phyloP scores from a whole-genome alignment of 2,797 vertebrate species.

The Nannoperca obscura region DNA sequence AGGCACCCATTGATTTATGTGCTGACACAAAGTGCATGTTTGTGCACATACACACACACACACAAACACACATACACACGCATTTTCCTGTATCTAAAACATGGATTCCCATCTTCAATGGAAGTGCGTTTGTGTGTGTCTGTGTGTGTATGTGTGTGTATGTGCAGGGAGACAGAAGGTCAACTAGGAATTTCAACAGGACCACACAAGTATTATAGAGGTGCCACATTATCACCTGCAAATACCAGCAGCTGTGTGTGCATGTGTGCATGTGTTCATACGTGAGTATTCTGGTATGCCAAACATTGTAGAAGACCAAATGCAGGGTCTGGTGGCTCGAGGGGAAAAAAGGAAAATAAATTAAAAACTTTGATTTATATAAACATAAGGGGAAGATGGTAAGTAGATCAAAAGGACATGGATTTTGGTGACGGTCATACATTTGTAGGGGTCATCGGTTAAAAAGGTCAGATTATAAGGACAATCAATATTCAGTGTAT shows the following conservation, averaged over 20 bases:
- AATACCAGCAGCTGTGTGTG: slow-evolving; percentile 18
- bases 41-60: slow-evolving; percentile 4
- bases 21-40: slow-evolving; percentile 54
- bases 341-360: slow-evolving; percentile 1
- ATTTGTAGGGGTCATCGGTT: slow-evolving; percentile 35
- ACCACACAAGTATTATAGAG: slow-evolving; percentile 29
- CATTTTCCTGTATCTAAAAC: slow-evolving; percentile 43
- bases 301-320: slow-evolving; percentile 2
- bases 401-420: not conserved
- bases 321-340: not conserved
- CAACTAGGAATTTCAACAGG: slow-evolving; percentile 45
- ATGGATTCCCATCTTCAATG: slow-evolving; percentile 30
- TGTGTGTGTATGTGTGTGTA: slow-evolving; percentile 16
- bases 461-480: slow-evolving; percentile 48
- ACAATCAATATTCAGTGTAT: slow-evolving; percentile 56
- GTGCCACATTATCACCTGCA: slow-evolving; percentile 34
- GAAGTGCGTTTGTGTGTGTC: slow-evolving; percentile 18
- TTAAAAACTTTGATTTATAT: not conserved
- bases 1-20: slow-evolving; percentile 79
- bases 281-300: not conserved
- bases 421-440: not conserved
- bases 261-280: not conserved
- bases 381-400: slow-evolving; percentile 2
- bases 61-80: not conserved
- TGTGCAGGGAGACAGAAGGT: slow-evolving; percentile 26